Evolutionary conservation across 2,113 vertebrate species (phyloP), one percentile per base, ranked within the genome.

Genomic region (Climacteris rufus): DNA sequence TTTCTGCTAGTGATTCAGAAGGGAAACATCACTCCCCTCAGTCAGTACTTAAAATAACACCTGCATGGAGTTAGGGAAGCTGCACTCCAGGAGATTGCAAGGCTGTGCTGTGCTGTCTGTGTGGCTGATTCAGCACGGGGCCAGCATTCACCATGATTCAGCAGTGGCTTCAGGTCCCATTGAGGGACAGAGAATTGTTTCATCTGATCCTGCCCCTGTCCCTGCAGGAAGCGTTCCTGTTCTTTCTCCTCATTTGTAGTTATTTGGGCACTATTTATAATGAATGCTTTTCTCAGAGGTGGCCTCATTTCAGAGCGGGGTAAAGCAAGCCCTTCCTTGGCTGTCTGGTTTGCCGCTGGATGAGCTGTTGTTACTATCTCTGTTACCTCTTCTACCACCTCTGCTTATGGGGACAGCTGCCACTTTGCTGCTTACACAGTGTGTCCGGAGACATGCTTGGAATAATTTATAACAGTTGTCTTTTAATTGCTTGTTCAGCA

Each of bases 401-500:
- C 59, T 85, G 71, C 54, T 83, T 81, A 7, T 66, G 35, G 86
- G 31, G 56, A 90, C 54, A 79, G 72, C 53, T 87, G 80, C 71
- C 80, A 52, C 10, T 90, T 91, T 76, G 89, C 72, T 94, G 81
- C 57, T 94, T 93, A 60, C 11, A 2, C 35, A 70, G 44, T 77
- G 88, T 61, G 59, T 63, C 89, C 88, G 57, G 74, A 59, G 52
- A 71, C 45, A 31, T 66, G 47, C 42, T 90, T 87, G 50, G 60
- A 90, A 96, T 91, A 27, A 89, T 95, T 95, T 87, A 25, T 87
- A 89, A 87, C 0, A 3, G 80, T 69, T 90, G 60, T 69, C 61
- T 95, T 88, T 83, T 90, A 97, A 90, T 87, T 96, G 96, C 82
- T 91, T 84, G 42, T 85, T 96, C 65, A 78, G 83, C 81, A 84